Evolutionary conservation across 2,797 vertebrate genomes (phyloP).

Genomic region (Tachyglossus aculeatus): DNA sequence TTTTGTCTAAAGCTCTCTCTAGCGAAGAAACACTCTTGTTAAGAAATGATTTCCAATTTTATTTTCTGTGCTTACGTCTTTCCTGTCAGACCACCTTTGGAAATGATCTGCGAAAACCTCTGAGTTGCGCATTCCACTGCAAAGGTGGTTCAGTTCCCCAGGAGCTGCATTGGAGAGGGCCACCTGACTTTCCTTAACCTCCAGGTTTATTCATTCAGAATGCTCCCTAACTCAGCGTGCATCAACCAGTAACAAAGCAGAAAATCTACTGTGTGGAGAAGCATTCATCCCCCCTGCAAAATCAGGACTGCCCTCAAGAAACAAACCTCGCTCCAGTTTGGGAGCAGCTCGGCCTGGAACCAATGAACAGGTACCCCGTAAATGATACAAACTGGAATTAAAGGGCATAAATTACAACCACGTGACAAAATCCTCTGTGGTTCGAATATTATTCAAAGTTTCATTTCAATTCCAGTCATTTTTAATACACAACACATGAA

Average conservation of each 20-base stretch:
- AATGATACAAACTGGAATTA: constrained; percentile 17
- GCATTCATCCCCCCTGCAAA: constrained; percentile 20
- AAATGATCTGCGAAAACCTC: not conserved
- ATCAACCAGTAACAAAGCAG: constrained; percentile 21
- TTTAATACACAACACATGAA: not conserved
- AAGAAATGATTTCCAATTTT: too few relatives aligned
- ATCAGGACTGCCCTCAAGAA: constrained; percentile 7
- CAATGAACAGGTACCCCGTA: not conserved
- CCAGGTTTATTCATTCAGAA: constrained; percentile 3
- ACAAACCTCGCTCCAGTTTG: constrained; percentile 14
- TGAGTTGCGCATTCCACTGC: not conserved
- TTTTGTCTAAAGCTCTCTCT: too few relatives aligned
- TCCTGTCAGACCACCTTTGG: too few relatives aligned
- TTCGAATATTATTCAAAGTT: constrained; percentile 20
- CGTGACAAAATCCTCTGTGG: not conserved
- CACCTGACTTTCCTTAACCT: constrained; percentile 27
- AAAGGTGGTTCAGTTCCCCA: not conserved
- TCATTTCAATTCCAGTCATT: constrained; percentile 23
- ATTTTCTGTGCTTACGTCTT: too few relatives aligned
- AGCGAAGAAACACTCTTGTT: too few relatives aligned
- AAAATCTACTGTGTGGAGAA: constrained; percentile 11
- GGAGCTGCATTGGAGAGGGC: not conserved
- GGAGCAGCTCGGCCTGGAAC: not conserved
- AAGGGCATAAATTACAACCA: constrained; percentile 31
- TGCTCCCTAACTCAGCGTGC: not conserved